Percentiles rank a stretch among this genome's conserved stretches.
Evolutionary conservation across 2,113 vertebrate species (phyloP).

Genomic region (Brachirus orientalis): DNA sequence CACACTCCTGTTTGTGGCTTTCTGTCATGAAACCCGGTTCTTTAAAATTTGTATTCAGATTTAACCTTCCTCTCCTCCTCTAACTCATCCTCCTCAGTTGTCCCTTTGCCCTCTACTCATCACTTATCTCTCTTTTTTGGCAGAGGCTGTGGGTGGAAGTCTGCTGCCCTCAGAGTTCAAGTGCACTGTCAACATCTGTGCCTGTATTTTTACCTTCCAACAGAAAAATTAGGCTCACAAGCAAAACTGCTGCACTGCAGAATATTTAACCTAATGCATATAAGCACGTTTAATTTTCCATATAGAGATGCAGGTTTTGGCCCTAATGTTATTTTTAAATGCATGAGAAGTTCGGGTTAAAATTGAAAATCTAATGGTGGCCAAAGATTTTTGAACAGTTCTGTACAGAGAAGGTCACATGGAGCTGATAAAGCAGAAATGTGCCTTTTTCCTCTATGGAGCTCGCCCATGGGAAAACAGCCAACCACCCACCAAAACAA

Average conservation of each 20-base stretch:
- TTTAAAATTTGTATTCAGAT: slow-evolving; percentile 19
- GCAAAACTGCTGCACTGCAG: slow-evolving; percentile 10
- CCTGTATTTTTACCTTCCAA: slow-evolving; percentile 14
- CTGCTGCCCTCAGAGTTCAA: slow-evolving; percentile 44
- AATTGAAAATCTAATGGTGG: too few species aligned
- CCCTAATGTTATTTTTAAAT: too few species aligned
- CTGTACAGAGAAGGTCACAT: too few species aligned
- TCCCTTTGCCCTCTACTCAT: slow-evolving; percentile 51
- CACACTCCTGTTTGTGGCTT: too few species aligned
- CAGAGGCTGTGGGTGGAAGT: slow-evolving; percentile 28
- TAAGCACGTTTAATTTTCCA: not conserved
- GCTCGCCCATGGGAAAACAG: too few species aligned
- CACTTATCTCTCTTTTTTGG: slow-evolving; percentile 42
- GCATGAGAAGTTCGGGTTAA: too few species aligned
- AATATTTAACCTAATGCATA: not conserved
- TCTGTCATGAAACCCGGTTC: too few species aligned
- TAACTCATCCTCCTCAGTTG: slow-evolving; percentile 18
- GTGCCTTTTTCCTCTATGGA: too few species aligned
- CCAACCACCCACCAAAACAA: too few species aligned
- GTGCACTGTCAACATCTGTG: slow-evolving; percentile 38
- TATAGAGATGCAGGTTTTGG: too few species aligned
- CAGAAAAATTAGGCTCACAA: slow-evolving; percentile 4
- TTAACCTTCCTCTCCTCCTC: slow-evolving; percentile 12
- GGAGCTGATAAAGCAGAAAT: too few species aligned
- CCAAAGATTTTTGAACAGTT: too few species aligned